These are phyloP conservation scores for Zygogramma bicolorata DNA, from an alignment of 2,888 invertebrate genomes.

Conservation along the genomic window DNA sequence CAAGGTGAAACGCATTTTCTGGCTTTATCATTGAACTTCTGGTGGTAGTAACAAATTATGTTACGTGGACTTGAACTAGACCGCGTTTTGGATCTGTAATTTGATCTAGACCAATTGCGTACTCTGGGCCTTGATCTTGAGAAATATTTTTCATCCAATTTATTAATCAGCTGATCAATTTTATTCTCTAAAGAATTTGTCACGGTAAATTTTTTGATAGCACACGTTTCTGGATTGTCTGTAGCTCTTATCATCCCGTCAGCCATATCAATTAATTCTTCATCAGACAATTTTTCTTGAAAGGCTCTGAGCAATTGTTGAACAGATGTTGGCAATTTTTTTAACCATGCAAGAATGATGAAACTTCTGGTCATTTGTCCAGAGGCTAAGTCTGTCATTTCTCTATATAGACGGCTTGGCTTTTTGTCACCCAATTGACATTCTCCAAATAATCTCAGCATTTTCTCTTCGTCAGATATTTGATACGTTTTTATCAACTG, in stretches of 20 bases:
- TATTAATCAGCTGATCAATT: not conserved
- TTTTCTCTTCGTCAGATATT: not conserved
- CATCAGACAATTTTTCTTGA: not conserved
- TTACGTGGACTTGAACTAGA: not conserved
- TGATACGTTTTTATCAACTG: not conserved
- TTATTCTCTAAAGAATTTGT: not conserved
- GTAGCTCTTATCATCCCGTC: not conserved
- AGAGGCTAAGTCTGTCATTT: not conserved
- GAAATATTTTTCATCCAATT: too few species aligned
- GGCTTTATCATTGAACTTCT: not conserved
- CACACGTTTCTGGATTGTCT: not conserved
- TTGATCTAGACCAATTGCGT: not conserved
- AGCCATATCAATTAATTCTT: not conserved
- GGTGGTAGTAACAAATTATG: not conserved
- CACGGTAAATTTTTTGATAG: not conserved
- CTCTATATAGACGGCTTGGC: not conserved
- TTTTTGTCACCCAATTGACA: not conserved
- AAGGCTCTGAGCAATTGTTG: not conserved
- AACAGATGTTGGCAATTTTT: not conserved
- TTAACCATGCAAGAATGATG: constrained; percentile 3
- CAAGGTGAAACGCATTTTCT: constrained; percentile 3
- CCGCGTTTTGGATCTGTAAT: not conserved
- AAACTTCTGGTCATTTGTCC: not conserved
- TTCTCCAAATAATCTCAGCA: not conserved
- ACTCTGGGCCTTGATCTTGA: not conserved